A percentile compares a stretch with the other conserved stretches of the same genome.
phyloP scores from a whole-genome alignment of 2,888 invertebrate species.

The Pegoplata infirma region DNA sequence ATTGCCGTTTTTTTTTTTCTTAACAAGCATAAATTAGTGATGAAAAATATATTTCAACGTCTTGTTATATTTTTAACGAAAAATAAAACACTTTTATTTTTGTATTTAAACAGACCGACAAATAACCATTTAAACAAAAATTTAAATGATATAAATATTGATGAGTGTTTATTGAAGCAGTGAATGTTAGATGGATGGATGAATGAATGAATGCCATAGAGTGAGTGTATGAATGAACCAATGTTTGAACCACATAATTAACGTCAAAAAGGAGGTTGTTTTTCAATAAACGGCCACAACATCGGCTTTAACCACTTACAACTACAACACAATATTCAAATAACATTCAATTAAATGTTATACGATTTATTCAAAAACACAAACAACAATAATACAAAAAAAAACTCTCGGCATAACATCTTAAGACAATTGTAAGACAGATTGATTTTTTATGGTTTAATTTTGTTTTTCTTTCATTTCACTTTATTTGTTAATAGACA shows the following conservation, averaged over 20 bases:
- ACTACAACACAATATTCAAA: not conserved
- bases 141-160: conserved; percentile 42
- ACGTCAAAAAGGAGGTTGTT: conserved; percentile 7
- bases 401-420: not conserved
- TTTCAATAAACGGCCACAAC: no score
- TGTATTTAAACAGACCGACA: not conserved
- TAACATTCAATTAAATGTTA: not conserved
- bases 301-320: not conserved
- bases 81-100: not conserved
- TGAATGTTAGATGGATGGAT: not conserved
- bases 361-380: not conserved
- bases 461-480: not conserved
- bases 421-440: not conserved
- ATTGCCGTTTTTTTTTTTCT: not conserved
- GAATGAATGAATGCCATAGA: not conserved
- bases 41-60: conserved; percentile 16
- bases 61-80: conserved; percentile 11
- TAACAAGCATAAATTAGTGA: not conserved
- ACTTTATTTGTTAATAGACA: not conserved
- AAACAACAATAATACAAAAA: no score
- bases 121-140: conserved; percentile 29
- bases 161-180: conserved; percentile 30
- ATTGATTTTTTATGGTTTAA: not conserved
- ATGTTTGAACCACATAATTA: conserved; percentile 8
- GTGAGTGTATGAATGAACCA: not conserved